These are phyloP conservation scores for Ctenodactylus gundi DNA, from an alignment of 2,113 vertebrate genomes.

Conservation along the genomic window DNA sequence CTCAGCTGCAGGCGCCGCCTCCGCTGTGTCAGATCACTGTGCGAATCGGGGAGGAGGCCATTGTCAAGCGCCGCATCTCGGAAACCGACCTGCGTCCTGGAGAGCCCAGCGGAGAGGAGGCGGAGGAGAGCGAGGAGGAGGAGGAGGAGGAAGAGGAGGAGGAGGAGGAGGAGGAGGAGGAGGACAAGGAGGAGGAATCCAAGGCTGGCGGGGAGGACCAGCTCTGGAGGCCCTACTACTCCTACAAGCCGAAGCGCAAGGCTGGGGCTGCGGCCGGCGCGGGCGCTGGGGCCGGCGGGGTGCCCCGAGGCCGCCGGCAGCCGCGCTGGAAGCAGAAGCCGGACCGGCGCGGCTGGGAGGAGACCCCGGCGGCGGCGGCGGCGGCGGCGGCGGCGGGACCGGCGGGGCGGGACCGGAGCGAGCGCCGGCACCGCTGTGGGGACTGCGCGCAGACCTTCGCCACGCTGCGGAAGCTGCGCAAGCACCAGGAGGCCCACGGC, in stretches of 20 bases:
- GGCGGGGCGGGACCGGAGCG: conserved; percentile 70
- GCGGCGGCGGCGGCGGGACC: conserved; percentile 41
- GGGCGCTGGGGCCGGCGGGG: not conserved
- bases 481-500: conserved; percentile 89
- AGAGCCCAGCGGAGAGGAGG: conserved; percentile 83
- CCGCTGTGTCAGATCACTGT: conserved; percentile 96
- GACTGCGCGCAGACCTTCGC: conserved; percentile 91
- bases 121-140: conserved; percentile 83
- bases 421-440: conserved; percentile 87
- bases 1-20: conserved; percentile 78
- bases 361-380: conserved; percentile 46
- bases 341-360: conserved; percentile 84
- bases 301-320: conserved; percentile 57
- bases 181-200: conserved; percentile 86
- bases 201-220: conserved; percentile 90
- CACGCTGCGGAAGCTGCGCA: conserved; percentile 88
- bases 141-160: conserved; percentile 76
- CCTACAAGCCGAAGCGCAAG: conserved; percentile 93
- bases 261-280: not conserved
- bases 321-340: conserved; percentile 80
- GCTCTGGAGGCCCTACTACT: conserved; percentile 94
- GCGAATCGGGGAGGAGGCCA: conserved; percentile 93
- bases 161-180: conserved; percentile 84
- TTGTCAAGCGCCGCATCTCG: conserved; percentile 93
- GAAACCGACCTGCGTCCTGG: conserved; percentile 90